Conservation (phyloP, 2,888 invertebrate species). For the Thymelicus sylvestris region DNA sequence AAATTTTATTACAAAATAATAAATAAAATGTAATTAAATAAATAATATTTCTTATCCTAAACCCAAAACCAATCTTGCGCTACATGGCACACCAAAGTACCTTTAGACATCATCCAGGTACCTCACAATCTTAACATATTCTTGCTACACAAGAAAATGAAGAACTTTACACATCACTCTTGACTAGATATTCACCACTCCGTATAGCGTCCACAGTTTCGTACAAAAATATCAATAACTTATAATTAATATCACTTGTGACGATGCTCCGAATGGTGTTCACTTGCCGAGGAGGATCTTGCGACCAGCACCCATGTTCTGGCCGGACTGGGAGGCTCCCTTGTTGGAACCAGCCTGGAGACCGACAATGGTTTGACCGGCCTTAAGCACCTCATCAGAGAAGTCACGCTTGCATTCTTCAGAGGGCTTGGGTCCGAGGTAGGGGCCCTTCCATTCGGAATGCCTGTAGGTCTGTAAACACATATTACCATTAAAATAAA, state of each 20-base stretch:
- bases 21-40: constrained; percentile 79
- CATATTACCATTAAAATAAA: not conserved
- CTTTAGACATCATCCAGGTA: constrained; percentile 48
- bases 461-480: constrained; percentile 91
- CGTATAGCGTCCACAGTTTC: constrained; percentile 76
- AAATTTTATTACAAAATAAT: constrained; percentile 74
- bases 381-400: constrained; percentile 94
- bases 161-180: constrained; percentile 57
- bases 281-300: constrained; percentile 97
- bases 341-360: constrained; percentile 98
- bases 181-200: constrained; percentile 67
- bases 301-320: constrained; percentile 94
- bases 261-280: constrained; percentile 56
- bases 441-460: constrained; percentile 93
- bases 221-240: constrained; percentile 67
- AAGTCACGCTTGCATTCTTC: constrained; percentile 98
- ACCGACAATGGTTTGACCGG: constrained; percentile 95
- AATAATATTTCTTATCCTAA: constrained; percentile 73
- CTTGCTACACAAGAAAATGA: constrained; percentile 50
- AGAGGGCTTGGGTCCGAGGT: constrained; percentile 96
- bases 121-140: constrained; percentile 46
- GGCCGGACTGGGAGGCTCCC: constrained; percentile 96
- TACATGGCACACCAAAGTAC: constrained; percentile 65
- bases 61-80: constrained; percentile 71
- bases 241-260: constrained; percentile 80